Conservation (phyloP, 2,113 vertebrate species). For the Chunga burmeisteri region DNA sequence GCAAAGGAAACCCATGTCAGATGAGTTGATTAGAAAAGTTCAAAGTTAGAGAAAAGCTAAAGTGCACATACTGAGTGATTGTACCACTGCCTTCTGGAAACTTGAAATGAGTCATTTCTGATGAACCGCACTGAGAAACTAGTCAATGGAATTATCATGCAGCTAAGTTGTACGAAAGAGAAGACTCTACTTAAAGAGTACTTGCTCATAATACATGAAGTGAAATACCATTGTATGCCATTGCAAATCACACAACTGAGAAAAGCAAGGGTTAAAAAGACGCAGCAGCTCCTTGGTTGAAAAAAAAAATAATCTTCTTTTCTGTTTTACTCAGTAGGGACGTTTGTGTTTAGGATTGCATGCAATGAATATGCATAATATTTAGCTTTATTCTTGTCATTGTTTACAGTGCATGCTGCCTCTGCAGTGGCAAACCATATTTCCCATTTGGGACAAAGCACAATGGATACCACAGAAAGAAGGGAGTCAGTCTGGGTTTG, state of each 20-base stretch:
- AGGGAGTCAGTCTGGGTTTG: background rate
- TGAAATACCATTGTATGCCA: background rate
- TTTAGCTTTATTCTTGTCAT: slow-evolving; percentile 45
- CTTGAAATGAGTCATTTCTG: background rate
- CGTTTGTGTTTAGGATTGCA: slow-evolving; percentile 15
- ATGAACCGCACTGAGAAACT: background rate
- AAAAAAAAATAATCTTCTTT: background rate
- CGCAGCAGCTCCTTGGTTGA: background rate
- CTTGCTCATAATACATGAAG: background rate
- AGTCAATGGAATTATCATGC: background rate
- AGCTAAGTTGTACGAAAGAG: background rate
- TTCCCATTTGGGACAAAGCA: background rate
- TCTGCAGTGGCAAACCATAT: background rate
- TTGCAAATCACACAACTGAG: background rate
- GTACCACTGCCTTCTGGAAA: background rate
- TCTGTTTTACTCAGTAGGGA: background rate
- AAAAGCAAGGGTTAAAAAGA: slow-evolving; percentile 40
- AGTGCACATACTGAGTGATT: background rate
- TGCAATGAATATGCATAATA: slow-evolving; percentile 52
- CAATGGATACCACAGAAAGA: background rate
- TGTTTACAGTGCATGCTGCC: slow-evolving; percentile 6
- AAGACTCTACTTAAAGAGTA: background rate
- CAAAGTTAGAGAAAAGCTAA: background rate
- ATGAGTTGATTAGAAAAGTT: background rate
- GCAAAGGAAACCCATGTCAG: background rate